Evolutionary conservation across 1,140 invertebrate species (phyloP).

Genomic region (Orchestia grillus): DNA sequence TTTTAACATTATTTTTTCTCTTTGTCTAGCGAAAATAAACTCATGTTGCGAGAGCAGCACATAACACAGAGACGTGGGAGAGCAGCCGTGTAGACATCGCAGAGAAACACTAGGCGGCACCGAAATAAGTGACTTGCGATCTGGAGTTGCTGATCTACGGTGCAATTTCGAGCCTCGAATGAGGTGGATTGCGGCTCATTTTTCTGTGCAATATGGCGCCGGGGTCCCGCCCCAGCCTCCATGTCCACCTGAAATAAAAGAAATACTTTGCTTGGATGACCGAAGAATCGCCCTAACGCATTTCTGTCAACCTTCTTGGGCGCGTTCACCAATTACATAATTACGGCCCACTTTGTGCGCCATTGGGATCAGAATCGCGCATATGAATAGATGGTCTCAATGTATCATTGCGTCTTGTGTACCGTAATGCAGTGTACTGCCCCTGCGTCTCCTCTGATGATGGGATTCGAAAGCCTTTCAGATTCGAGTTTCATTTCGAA

Average conservation of each 20-base stretch:
- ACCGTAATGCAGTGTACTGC: too few species aligned
- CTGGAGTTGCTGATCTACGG: slow-evolving; percentile 33
- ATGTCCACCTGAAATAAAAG: not conserved
- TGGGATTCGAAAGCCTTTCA: too few species aligned
- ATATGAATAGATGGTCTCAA: not conserved
- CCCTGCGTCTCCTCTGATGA: too few species aligned
- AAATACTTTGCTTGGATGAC: not conserved
- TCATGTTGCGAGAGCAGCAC: not conserved
- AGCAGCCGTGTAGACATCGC: not conserved
- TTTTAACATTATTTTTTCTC: too few species aligned
- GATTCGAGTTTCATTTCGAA: too few species aligned
- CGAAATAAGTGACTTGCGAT: slow-evolving; percentile 43
- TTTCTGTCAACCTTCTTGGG: not conserved
- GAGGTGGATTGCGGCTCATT: slow-evolving; percentile 49
- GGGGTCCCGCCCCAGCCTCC: not conserved
- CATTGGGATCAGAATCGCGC: not conserved
- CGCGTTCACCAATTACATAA: not conserved
- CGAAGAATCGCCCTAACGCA: not conserved
- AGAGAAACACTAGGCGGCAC: not conserved
- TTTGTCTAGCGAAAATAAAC: too few species aligned
- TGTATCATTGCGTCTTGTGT: too few species aligned
- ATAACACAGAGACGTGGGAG: not conserved
- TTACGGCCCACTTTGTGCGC: not conserved
- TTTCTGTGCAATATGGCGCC: slow-evolving; percentile 31
- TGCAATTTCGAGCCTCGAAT: slow-evolving; percentile 46